Percentiles rank a stretch among this genome's conserved stretches.
phyloP scores from a whole-genome alignment of 2,888 invertebrate genomes.

The Pimpla rufipes region DNA sequence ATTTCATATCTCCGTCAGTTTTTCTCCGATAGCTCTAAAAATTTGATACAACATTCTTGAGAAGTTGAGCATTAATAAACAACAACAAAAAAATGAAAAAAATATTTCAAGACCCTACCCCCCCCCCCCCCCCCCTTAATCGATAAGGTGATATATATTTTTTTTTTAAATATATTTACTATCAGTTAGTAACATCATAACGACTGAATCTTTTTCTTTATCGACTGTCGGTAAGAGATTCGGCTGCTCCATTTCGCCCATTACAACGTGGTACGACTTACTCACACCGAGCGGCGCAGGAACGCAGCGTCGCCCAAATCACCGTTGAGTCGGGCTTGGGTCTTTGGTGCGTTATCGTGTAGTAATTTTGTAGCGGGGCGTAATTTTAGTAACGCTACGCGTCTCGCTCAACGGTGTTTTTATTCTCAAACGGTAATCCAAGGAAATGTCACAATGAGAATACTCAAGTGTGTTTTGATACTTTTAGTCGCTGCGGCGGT shows the following conservation, averaged over 20 bases:
- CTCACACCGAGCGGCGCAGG: constrained; percentile 30
- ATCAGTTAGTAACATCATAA: no score
- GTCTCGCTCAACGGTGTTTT: constrained; percentile 25
- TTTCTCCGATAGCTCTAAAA: no score
- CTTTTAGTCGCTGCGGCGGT: constrained; percentile 71
- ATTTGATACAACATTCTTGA: no score
- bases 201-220: no score
- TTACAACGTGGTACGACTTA: not conserved
- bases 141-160: no score
- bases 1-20: no score
- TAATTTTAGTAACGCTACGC: constrained; percentile 32
- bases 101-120: no score
- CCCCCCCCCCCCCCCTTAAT: no score
- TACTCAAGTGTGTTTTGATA: constrained; percentile 75
- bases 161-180: no score
- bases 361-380: constrained; percentile 39
- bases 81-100: no score
- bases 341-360: constrained; percentile 37
- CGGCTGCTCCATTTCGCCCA: not conserved
- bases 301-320: constrained; percentile 53
- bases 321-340: constrained; percentile 46
- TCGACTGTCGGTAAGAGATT: no score
- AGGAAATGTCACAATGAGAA: constrained; percentile 80
- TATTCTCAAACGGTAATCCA: constrained; percentile 41
- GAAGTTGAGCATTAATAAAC: no score